Percentiles rank a stretch among this genome's conserved stretches.
These are phyloP conservation scores for Menidia beryllina DNA, from an alignment of 2,113 vertebrate species.

Conservation along the genomic window DNA sequence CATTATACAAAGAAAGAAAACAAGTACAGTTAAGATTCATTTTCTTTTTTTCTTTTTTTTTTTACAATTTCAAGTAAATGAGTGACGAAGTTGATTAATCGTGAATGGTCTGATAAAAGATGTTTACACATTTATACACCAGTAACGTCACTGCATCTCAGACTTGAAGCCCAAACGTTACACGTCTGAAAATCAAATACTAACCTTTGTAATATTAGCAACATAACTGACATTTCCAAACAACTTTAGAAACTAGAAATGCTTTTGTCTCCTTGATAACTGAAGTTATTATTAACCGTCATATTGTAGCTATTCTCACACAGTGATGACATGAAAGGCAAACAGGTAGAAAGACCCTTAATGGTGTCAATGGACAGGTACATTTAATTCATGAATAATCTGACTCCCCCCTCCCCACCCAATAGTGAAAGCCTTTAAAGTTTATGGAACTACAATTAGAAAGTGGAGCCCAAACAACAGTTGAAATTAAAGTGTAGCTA, in stretches of 20 bases:
- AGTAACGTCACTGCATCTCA: too few species aligned
- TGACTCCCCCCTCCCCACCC: too few species aligned
- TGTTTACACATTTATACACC: not conserved
- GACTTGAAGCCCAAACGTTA: too few species aligned
- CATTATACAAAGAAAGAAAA: not conserved
- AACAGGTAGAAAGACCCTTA: not conserved
- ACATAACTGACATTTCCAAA: not conserved
- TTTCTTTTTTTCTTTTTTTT: too few species aligned
- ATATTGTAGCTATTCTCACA: not conserved
- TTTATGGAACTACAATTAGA: too few species aligned
- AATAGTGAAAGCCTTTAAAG: too few species aligned
- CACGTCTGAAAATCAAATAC: too few species aligned
- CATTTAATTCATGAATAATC: too few species aligned
- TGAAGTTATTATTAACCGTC: not conserved
- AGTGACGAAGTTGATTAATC: not conserved
- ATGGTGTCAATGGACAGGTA: too few species aligned
- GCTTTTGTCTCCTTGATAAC: not conserved
- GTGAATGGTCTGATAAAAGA: not conserved
- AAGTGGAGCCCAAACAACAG: too few species aligned
- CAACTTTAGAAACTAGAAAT: not conserved
- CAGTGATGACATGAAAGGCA: not conserved
- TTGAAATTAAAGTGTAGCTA: too few species aligned
- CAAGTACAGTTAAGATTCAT: slow-evolving; percentile 6
- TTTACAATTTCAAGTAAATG: slow-evolving; percentile 13
- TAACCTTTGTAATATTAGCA: not conserved